A percentile compares a stretch with the other conserved stretches of the same genome.
phyloP scores from a whole-genome alignment of 2,113 vertebrate genomes.

The Holacanthus passer region DNA sequence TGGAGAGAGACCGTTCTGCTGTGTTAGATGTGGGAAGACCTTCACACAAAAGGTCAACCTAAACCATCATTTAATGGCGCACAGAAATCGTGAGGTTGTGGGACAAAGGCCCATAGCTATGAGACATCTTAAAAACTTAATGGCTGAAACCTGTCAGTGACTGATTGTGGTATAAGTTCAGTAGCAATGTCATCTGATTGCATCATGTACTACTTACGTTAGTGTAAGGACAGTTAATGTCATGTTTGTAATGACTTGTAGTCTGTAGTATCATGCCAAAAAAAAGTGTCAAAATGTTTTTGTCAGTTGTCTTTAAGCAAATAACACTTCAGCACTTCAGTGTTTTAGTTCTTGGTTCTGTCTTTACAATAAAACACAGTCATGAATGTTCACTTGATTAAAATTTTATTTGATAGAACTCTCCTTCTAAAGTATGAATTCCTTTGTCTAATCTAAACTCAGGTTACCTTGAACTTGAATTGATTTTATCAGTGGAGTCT shows the following conservation, averaged over 20 bases:
- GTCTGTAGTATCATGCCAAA: not conserved
- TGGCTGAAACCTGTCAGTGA: not conserved
- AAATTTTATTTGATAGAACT: conserved; percentile 57
- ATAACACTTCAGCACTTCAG: not conserved
- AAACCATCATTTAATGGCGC: conserved; percentile 74
- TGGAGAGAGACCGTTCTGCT: conserved; percentile 77
- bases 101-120: not conserved
- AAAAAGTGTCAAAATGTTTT: conserved; percentile 19
- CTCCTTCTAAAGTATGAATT: not conserved
- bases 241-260: conserved; percentile 16
- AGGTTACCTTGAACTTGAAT: conserved; percentile 7
- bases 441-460: conserved; percentile 1
- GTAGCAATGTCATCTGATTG: not conserved
- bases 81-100: conserved; percentile 48
- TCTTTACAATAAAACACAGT: conserved; percentile 46
- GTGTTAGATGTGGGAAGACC: conserved; percentile 71
- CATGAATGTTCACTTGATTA: conserved; percentile 21
- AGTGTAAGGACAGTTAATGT: conserved; percentile 1
- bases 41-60: conserved; percentile 80
- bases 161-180: not conserved
- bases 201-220: not conserved
- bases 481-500: not conserved
- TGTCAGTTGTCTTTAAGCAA: not conserved
- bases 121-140: conserved; percentile 15
- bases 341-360: conserved; percentile 13